Conservation (phyloP, 1,140 invertebrate genomes). For the Magallana angulata region DNA sequence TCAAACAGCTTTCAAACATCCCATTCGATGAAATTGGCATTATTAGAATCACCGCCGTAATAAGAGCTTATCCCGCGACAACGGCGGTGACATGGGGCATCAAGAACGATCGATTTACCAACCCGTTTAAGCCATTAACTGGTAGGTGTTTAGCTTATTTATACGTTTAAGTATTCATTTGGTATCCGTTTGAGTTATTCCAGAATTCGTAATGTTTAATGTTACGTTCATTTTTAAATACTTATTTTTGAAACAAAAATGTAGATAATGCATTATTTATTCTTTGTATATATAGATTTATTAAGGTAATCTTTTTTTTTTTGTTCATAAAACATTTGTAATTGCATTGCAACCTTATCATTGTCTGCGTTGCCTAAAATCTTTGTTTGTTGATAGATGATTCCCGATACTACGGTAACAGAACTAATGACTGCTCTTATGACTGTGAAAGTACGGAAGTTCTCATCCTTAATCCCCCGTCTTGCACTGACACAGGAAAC, state of each 20-base stretch:
- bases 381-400: neutral
- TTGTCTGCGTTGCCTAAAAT: too few relatives aligned
- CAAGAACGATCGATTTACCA: neutral
- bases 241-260: neutral
- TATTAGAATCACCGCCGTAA: neutral
- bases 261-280: neutral
- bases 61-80: neutral
- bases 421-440: neutral
- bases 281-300: neutral
- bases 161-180: neutral
- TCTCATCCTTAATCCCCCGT: neutral
- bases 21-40: neutral
- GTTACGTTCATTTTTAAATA: neutral
- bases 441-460: slow-evolving; percentile 10
- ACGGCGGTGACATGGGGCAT: neutral
- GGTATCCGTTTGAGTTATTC: neutral
- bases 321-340: neutral
- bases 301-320: neutral
- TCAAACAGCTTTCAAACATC: neutral
- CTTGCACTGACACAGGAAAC: neutral
- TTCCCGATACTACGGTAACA: neutral
- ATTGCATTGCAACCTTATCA: too few relatives aligned
- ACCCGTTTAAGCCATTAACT: slow-evolving; percentile 16
- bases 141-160: neutral
- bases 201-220: neutral